Conservation (phyloP, 2,888 invertebrate genomes). For the Hetaerina titia region DNA sequence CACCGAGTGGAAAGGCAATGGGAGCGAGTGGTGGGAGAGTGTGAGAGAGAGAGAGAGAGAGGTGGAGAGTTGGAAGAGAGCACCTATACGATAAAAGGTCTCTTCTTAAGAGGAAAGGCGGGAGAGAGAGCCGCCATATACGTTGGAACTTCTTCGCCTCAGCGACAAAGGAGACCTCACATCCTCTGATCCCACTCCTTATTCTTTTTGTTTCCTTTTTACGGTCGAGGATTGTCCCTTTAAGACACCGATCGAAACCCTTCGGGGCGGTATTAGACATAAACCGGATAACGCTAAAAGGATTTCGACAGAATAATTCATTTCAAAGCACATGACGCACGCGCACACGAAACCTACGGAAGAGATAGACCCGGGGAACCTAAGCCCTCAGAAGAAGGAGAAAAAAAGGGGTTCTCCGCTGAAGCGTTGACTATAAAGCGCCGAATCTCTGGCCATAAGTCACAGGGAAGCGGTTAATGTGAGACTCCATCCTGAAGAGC, state of each 20-base stretch:
- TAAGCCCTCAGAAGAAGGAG: neutral
- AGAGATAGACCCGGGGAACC: neutral
- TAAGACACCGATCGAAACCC: neutral
- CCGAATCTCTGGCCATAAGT: constrained; percentile 56
- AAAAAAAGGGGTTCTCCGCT: neutral
- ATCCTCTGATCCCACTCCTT: neutral
- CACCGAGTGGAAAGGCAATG: neutral
- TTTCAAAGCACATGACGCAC: neutral
- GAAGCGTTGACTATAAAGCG: constrained; percentile 43
- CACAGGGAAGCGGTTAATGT: constrained; percentile 10
- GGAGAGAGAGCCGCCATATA: neutral
- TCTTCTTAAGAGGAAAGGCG: neutral
- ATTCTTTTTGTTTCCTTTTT: constrained; percentile 39
- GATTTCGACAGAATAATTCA: constrained; percentile 44
- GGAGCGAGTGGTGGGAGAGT: neutral
- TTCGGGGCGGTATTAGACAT: neutral
- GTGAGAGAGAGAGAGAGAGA: too few relatives aligned
- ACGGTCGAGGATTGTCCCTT: constrained; percentile 29
- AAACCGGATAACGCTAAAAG: constrained; percentile 37
- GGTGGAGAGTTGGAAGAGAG: neutral
- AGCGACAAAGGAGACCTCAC: constrained; percentile 35
- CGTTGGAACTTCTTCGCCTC: constrained; percentile 7
- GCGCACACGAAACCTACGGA: neutral
- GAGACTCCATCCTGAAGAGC: neutral
- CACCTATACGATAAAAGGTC: neutral